phyloP scores from a whole-genome alignment of 2,888 invertebrate genomes.

The Lithosia quadra region DNA sequence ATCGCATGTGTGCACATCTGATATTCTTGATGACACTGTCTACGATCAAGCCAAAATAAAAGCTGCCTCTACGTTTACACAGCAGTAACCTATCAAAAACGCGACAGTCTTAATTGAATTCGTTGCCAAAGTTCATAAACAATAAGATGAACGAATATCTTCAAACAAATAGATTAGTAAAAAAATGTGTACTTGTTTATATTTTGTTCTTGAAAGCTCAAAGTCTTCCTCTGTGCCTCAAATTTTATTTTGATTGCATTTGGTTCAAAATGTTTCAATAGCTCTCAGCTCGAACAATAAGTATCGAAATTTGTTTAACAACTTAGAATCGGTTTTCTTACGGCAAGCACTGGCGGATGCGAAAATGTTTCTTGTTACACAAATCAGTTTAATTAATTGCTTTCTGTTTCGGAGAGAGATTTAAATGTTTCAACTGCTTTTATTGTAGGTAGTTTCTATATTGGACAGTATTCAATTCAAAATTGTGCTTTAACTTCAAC shows the following conservation, averaged over 20 bases:
- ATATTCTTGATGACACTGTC: too few relatives aligned
- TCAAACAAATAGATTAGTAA: neutral
- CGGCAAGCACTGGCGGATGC: conserved; percentile 45
- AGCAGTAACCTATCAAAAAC: neutral
- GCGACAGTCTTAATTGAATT: neutral
- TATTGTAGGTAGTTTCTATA: conserved; percentile 55
- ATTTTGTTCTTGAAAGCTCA: conserved; percentile 1
- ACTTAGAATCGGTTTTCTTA: conserved; percentile 49
- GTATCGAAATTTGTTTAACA: conserved; percentile 46
- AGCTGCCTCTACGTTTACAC: neutral
- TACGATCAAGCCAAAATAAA: too few relatives aligned
- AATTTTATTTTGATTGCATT: conserved; percentile 20
- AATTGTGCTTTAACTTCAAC: neutral
- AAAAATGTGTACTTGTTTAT: neutral
- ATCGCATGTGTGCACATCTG: too few relatives aligned
- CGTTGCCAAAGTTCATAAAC: neutral
- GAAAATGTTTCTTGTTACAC: conserved; percentile 59
- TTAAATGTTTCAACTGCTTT: conserved; percentile 55
- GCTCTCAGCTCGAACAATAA: conserved; percentile 22
- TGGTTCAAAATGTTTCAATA: conserved; percentile 10
- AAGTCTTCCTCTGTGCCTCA: neutral
- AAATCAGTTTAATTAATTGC: conserved; percentile 70
- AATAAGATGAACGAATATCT: neutral
- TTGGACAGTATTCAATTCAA: conserved; percentile 49
- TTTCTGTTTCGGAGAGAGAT: conserved; percentile 55